These are phyloP conservation scores for Noturus placidus DNA, from an alignment of 2,113 vertebrate genomes.

Conservation along the genomic window DNA sequence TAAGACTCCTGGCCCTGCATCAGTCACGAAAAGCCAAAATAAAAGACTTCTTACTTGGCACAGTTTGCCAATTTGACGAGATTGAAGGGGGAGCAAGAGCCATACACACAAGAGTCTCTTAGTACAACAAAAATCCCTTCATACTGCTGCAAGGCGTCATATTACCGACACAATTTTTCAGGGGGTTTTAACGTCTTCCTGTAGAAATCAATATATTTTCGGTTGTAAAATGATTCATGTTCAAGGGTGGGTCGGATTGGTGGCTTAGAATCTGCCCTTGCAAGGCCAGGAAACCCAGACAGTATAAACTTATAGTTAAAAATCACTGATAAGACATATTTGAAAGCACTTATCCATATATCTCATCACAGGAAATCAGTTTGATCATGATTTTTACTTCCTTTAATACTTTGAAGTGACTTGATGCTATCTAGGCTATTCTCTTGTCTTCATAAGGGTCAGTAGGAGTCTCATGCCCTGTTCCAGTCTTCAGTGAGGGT, in stretches of 20 bases:
- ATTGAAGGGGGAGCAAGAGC: constrained; percentile 70
- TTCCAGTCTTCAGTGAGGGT: constrained; percentile 29
- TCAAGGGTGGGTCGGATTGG: constrained; percentile 80
- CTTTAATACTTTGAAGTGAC: background rate
- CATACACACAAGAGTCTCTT: constrained; percentile 79
- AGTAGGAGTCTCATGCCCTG: constrained; percentile 11
- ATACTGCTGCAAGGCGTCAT: constrained; percentile 78
- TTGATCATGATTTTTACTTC: background rate
- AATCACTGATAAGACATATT: background rate
- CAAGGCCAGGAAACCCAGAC: constrained; percentile 12
- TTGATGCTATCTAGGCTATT: constrained; percentile 2
- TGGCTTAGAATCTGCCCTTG: constrained; percentile 72
- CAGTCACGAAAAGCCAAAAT: constrained; percentile 50
- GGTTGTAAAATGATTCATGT: constrained; percentile 86
- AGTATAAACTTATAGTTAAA: background rate
- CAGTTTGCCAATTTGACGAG: constrained; percentile 53
- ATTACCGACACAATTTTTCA: constrained; percentile 85
- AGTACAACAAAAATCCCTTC: constrained; percentile 83
- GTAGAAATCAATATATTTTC: constrained; percentile 90
- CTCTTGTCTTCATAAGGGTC: background rate
- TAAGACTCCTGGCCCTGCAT: constrained; percentile 41
- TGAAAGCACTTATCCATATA: background rate
- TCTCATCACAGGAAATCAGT: background rate
- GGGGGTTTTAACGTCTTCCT: constrained; percentile 89
- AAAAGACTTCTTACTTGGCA: constrained; percentile 63